Conservation (phyloP, 2,113 vertebrate genomes). For the Odontesthes bonariensis region DNA sequence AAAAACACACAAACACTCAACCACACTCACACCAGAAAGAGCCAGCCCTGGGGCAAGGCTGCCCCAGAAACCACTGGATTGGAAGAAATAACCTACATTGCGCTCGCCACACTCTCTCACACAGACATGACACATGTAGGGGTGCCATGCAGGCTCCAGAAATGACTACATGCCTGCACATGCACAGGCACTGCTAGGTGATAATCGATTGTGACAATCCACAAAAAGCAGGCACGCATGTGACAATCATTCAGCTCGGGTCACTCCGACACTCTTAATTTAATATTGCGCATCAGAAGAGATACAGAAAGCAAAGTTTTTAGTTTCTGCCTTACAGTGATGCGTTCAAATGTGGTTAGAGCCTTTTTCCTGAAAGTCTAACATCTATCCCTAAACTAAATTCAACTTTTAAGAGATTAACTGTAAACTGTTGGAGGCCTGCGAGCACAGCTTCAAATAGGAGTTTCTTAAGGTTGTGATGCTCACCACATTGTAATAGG, state of each 20-base stretch:
- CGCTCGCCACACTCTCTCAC: conserved; percentile 27
- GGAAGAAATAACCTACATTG: conserved; percentile 83
- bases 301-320: not conserved
- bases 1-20: conserved; percentile 48
- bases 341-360: no score
- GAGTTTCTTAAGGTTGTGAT: not conserved
- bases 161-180: conserved; percentile 4
- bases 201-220: conserved; percentile 30
- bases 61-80: conserved; percentile 76
- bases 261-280: not conserved
- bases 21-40: conserved; percentile 17
- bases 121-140: conserved; percentile 17
- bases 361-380: not conserved
- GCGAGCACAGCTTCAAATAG: no score
- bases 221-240: conserved; percentile 10
- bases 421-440: no score
- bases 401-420: not conserved
- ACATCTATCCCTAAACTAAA: not conserved
- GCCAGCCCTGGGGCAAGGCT: conserved; percentile 63
- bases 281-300: not conserved
- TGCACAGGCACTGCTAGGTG: conserved; percentile 23
- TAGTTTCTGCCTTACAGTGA: not conserved
- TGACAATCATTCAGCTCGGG: not conserved
- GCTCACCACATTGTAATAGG: conserved; percentile 98
- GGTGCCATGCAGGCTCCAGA: conserved; percentile 15